Percentiles rank a stretch among this genome's conserved stretches.
These are phyloP conservation scores for Caenorhabditis latens DNA, from an alignment of 1,140 invertebrate genomes.

Conservation along the genomic window DNA sequence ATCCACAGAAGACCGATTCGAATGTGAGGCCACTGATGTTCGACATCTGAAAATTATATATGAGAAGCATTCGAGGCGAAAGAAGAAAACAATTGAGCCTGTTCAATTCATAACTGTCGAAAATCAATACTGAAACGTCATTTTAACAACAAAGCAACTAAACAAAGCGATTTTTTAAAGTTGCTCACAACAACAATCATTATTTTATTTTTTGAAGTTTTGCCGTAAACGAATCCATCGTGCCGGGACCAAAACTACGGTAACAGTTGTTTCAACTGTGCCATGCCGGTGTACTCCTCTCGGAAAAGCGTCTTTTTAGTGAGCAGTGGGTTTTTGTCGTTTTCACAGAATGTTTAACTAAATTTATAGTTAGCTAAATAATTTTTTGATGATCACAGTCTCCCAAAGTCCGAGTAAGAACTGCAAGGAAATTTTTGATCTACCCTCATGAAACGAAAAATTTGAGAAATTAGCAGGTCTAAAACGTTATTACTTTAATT, in stretches of 20 bases:
- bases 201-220: constrained; percentile 17
- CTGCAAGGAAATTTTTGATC: too few relatives aligned
- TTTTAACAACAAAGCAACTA: neutral
- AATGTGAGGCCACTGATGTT: neutral
- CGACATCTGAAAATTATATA: constrained; percentile 32
- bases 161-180: neutral
- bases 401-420: too few relatives aligned
- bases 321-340: too few relatives aligned
- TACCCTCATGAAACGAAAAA: too few relatives aligned
- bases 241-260: neutral
- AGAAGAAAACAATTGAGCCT: neutral
- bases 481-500: too few relatives aligned
- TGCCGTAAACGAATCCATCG: neutral
- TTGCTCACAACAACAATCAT: too few relatives aligned
- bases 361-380: too few relatives aligned
- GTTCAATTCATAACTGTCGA: too few relatives aligned
- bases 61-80: neutral
- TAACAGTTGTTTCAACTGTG: constrained; percentile 35
- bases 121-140: too few relatives aligned
- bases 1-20: constrained; percentile 9
- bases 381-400: too few relatives aligned
- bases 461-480: too few relatives aligned
- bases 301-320: neutral
- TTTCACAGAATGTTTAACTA: too few relatives aligned
- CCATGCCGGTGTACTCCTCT: constrained; percentile 17